phyloP scores from a whole-genome alignment of 2,888 invertebrate genomes.

The Apotomis betuletana region DNA sequence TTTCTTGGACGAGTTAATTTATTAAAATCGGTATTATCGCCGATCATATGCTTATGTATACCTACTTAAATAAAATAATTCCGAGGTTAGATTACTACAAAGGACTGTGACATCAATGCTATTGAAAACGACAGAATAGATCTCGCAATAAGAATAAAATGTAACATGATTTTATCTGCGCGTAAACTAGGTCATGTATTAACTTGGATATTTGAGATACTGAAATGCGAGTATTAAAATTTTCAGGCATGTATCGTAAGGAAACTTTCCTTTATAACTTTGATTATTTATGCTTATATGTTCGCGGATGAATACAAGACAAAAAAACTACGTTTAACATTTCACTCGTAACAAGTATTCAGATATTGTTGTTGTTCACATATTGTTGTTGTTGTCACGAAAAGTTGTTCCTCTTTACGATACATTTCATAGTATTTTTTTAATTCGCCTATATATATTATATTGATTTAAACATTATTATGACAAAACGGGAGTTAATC shows the following conservation, averaged over 20 bases:
- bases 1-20: slow-evolving; percentile 15
- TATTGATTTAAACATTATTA: no score
- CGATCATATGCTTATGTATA: no score
- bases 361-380: no score
- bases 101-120: not conserved
- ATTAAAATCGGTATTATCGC: slow-evolving; percentile 13
- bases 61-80: not conserved
- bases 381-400: no score
- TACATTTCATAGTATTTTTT: no score
- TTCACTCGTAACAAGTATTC: no score
- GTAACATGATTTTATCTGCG: not conserved
- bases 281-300: no score
- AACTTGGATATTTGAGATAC: slow-evolving; percentile 2
- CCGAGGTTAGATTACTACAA: not conserved
- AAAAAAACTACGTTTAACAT: no score
- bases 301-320: no score
- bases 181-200: slow-evolving; percentile 2
- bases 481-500: no score
- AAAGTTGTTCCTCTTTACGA: no score
- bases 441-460: no score
- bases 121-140: not conserved
- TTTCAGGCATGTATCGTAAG: not conserved
- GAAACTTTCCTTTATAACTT: not conserved
- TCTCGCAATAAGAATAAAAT: not conserved
- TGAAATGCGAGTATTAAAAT: not conserved